These are phyloP conservation scores for Diacarnus erythraeanus DNA, from an alignment of 37 sponge, comb jelly and placozoan genomes.

Conservation along the genomic window DNA sequence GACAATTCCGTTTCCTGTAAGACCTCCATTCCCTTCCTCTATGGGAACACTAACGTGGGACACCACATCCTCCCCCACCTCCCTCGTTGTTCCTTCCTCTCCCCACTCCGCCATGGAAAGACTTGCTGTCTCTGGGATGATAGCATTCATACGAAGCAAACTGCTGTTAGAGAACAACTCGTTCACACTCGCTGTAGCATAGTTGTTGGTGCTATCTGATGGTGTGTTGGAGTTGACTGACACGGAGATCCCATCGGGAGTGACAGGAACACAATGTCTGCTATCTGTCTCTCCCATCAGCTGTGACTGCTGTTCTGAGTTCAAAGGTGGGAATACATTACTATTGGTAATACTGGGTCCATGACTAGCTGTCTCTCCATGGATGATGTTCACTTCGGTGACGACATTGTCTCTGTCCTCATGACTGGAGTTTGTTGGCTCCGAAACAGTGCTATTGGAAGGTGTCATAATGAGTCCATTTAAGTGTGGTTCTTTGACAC, in stretches of 20 bases:
- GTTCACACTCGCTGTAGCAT: slow-evolving; percentile 23
- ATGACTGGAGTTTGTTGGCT: not conserved
- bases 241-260: slow-evolving; percentile 17
- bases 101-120: not conserved
- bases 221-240: slow-evolving; percentile 37
- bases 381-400: not conserved
- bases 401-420: not conserved
- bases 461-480: not conserved
- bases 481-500: not conserved
- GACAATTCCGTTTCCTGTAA: not conserved
- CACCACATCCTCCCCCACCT: not conserved
- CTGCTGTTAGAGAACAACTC: slow-evolving; percentile 61
- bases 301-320: not conserved
- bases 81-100: not conserved
- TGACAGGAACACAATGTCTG: not conserved
- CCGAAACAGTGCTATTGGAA: not conserved
- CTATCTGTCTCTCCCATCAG: not conserved
- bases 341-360: not conserved
- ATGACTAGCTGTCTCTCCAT: not conserved
- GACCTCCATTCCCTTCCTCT: slow-evolving; percentile 6
- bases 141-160: slow-evolving; percentile 37
- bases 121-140: slow-evolving; percentile 29
- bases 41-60: slow-evolving; percentile 7
- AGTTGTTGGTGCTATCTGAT: slow-evolving; percentile 47
- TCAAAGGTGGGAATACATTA: not conserved